Evolutionary conservation across 2,888 invertebrate genomes (phyloP).

Genomic region (Andrena bicolor): DNA sequence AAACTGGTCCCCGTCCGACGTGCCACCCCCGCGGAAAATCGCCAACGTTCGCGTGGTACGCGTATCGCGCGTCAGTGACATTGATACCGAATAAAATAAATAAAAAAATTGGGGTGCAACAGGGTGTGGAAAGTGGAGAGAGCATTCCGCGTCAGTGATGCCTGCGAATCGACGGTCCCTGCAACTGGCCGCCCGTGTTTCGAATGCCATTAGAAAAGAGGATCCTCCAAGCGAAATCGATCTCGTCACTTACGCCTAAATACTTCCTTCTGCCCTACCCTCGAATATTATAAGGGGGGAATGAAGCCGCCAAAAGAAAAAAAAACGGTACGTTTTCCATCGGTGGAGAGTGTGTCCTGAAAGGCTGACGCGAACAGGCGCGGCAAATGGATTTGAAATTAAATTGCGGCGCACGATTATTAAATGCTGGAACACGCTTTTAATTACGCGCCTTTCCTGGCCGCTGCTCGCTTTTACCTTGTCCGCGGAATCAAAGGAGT

Average conservation of each 20-base stretch:
- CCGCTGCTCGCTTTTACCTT: slow-evolving; percentile 48
- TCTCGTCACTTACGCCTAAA: neutral
- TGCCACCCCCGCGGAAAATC: slow-evolving; percentile 46
- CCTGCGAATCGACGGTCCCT: neutral
- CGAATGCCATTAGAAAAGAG: neutral
- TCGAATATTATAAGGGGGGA: slow-evolving; percentile 8
- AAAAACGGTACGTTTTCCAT: slow-evolving; percentile 42
- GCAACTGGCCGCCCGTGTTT: neutral
- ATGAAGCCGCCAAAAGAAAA: slow-evolving; percentile 20
- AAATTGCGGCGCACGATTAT: slow-evolving; percentile 64
- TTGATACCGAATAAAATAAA: slow-evolving; percentile 12
- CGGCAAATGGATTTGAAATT: slow-evolving; percentile 64
- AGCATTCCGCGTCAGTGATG: slow-evolving; percentile 7
- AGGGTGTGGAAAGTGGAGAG: slow-evolving; percentile 6
- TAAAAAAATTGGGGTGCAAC: slow-evolving; percentile 9
- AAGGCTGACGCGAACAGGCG: slow-evolving; percentile 29
- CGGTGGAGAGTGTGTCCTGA: slow-evolving; percentile 7
- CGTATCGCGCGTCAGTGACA: slow-evolving; percentile 37
- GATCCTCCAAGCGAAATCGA: slow-evolving; percentile 13
- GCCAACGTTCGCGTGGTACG: slow-evolving; percentile 35
- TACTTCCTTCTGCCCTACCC: too few species aligned
- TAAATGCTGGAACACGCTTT: slow-evolving; percentile 60
- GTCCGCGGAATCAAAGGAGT: slow-evolving; percentile 37
- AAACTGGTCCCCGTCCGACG: slow-evolving; percentile 36
- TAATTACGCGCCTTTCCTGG: slow-evolving; percentile 63